Base-by-base conservation (phyloP, 1,140 invertebrate genomes). In the Steinernema feltiae region DNA sequence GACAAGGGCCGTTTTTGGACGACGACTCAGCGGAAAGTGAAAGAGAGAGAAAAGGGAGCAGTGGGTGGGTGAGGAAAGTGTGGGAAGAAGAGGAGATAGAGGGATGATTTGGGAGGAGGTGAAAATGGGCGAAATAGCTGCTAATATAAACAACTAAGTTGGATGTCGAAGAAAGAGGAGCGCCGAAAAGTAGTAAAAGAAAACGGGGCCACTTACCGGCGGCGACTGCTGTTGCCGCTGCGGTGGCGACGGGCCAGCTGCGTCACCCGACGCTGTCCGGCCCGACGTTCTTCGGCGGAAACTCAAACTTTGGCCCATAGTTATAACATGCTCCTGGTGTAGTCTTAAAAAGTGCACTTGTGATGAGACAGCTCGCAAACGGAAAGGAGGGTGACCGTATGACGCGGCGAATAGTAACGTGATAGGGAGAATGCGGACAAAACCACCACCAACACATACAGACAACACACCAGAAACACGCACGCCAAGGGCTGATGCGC, bases 151-250 rank as follows among this genome's bases (percentile, higher is more conserved):
- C 53, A 63, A 63, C 53, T 63, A 63, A 63, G 53, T 63, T 63
- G 53, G 53, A 63, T 27, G 53, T 63, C 24, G 53, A 63, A 63
- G 53, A 63, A 63, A 63, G 53, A 63, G 53, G 24, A 63, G 53
- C 53, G 53, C 24, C 53, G 53, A 63, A 63, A 63, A 63, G 53
- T 63, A 63, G 53, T 63, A 63, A 63, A 63, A 63, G 12, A 63
- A 63, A 63, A 63, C 53, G 53, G 53, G 53, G 53, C 53, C 53
- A 63, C 53, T 63, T 63, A 63, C 53, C 53, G 53, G 53, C 53
- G 24, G 53, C 53, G 53, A 63, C 53, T 63, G 53, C 53, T 63
- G 53, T 63, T 63, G 53, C 53, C 53, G 53, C 53, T 63, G 53
- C 53, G 53, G 53, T 63, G 53, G 53, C 53, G 53, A 27, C 12